Evolutionary conservation across 1,140 invertebrate genomes (phyloP).

Genomic region (Drosophila pectinifera): DNA sequence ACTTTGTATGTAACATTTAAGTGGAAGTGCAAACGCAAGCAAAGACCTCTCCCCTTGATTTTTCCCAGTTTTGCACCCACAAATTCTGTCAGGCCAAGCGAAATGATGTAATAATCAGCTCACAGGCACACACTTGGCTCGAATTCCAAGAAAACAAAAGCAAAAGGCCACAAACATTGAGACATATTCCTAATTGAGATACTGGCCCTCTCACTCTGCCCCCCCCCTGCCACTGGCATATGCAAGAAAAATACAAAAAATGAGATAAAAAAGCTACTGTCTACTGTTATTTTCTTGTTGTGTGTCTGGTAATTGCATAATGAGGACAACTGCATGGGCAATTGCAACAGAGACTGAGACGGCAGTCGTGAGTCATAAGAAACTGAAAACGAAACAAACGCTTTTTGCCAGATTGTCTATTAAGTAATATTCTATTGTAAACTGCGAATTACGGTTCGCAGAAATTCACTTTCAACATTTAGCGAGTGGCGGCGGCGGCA

Average conservation of each 20-base stretch:
- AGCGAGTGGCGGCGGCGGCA: slow-evolving; percentile 50
- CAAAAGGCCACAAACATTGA: slow-evolving; percentile 20
- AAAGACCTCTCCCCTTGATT: slow-evolving; percentile 5
- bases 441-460: slow-evolving; percentile 69
- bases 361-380: slow-evolving; percentile 53
- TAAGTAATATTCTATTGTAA: slow-evolving; percentile 83
- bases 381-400: slow-evolving; percentile 4
- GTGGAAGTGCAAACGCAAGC: slow-evolving; percentile 9
- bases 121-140: not conserved
- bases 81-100: slow-evolving; percentile 47
- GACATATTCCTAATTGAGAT: slow-evolving; percentile 50
- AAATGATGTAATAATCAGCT: slow-evolving; percentile 65
- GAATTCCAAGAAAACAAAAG: slow-evolving; percentile 21
- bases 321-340: slow-evolving; percentile 56
- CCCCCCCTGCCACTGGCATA: not conserved
- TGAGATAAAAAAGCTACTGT: slow-evolving; percentile 3
- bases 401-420: slow-evolving; percentile 55
- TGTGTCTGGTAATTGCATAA: slow-evolving; percentile 67
- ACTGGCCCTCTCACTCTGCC: slow-evolving; percentile 13
- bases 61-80: slow-evolving; percentile 1
- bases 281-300: slow-evolving; percentile 40
- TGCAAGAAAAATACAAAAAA: slow-evolving; percentile 16
- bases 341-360: slow-evolving; percentile 21
- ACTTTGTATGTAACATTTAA: slow-evolving; percentile 1
- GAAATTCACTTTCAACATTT: slow-evolving; percentile 80